phyloP scores from a whole-genome alignment of 2,888 invertebrate species.

The Epistrophe eligans region DNA sequence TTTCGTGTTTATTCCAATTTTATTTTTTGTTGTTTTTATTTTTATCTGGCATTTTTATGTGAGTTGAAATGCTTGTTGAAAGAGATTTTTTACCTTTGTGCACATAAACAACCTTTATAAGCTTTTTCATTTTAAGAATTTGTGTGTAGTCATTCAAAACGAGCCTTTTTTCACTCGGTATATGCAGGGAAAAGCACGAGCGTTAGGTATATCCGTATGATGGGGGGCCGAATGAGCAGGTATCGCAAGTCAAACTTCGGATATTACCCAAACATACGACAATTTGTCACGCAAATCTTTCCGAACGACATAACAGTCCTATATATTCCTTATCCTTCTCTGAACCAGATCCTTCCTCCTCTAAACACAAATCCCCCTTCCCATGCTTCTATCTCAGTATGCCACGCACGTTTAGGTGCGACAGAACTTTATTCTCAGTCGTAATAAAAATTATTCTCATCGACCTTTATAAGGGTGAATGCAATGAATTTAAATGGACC shows the following conservation, averaged over 20 bases:
- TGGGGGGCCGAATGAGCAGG: neutral
- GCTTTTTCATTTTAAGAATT: slow-evolving; percentile 25
- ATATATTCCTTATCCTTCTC: neutral
- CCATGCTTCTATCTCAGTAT: slow-evolving; percentile 37
- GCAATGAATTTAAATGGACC: slow-evolving; percentile 75
- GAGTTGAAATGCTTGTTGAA: slow-evolving; percentile 69
- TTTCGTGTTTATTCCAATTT: slow-evolving; percentile 61
- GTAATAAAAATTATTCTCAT: slow-evolving; percentile 75
- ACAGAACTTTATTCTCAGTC: slow-evolving; percentile 62
- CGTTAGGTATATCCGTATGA: no score
- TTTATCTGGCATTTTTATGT: slow-evolving; percentile 65
- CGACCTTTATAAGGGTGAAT: slow-evolving; percentile 69
- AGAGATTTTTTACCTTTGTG: slow-evolving; percentile 61
- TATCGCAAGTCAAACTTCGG: slow-evolving; percentile 61
- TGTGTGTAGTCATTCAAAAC: slow-evolving; percentile 46
- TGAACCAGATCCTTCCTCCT: no score
- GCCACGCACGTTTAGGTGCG: slow-evolving; percentile 74
- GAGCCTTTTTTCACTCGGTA: slow-evolving; percentile 41
- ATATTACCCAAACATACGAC: slow-evolving; percentile 61
- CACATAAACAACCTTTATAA: slow-evolving; percentile 57
- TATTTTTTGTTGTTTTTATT: slow-evolving; percentile 54
- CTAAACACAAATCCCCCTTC: neutral
- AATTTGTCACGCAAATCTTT: slow-evolving; percentile 72
- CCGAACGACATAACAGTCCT: slow-evolving; percentile 5
- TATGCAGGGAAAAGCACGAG: no score